Evolutionary conservation across 2,797 vertebrate genomes (phyloP), one percentile per base, ranked within the genome.

Genomic region (Tragopan temminckii): DNA sequence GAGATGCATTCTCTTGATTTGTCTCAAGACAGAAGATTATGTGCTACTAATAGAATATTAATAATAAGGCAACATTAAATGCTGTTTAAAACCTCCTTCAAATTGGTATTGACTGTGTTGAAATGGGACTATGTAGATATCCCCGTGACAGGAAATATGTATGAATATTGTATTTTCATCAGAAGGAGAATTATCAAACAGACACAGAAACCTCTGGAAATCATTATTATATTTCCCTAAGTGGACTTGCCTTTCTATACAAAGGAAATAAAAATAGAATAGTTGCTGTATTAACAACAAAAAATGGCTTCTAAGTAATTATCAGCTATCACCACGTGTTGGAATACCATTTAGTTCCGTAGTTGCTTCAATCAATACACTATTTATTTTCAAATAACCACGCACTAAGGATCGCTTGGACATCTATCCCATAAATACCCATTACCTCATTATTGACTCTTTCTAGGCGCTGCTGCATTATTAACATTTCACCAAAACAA

Each of bases 331-430:
- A 43, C 19, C 84, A 83, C 4, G 2, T 89, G 92, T 36, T 90
- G 92, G 82, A 91, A 90, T 71, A 55, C 45, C 84, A 57, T 87
- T 87, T 83, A 59, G 53, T 72, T 63, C 72, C 7, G 15, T 80
- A 23, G 90, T 74, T 75, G 21, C 21, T 93, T 46, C 94, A 92
- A 90, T 96, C 90, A 81, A 93, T 95, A 94, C 46, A 14, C 92
- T 89, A 93, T 96, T 95, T 96, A 89, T 91, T 97, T 93, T 75
- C 93, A 91, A 95, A 94, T 91, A 95, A 85, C 72, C 68, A 21
- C 12, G 78, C 58, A 38, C 81, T 80, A 84, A 96, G 88, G 89
- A 93, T 88, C 79, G 55, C 86, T 96, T 90, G 95, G 96, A 89
- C 71, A 80, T 62, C 64, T 42, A 88, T 86, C 92, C 92, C 92